A percentile compares a stretch with the other conserved stretches of the same genome.
Evolutionary conservation across 2,797 vertebrate genomes (phyloP).

Genomic region (Hydrolagus colliei): DNA sequence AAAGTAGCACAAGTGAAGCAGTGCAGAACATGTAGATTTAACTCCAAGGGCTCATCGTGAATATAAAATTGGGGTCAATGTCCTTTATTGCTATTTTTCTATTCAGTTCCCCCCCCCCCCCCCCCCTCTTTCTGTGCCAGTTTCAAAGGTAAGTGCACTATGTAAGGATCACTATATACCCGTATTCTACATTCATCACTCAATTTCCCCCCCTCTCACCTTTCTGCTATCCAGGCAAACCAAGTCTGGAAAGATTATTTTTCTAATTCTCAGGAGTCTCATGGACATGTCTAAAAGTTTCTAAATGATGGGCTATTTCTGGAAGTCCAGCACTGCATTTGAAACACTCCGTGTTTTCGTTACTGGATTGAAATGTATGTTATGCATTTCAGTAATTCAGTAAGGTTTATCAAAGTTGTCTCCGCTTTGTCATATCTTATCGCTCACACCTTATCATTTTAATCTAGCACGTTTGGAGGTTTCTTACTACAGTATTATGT

Average conservation of each 20-base stretch:
- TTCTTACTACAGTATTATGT: too few relatives aligned
- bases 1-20: not conserved
- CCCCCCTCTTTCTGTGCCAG: not conserved
- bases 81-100: not conserved
- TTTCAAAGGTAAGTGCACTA: not conserved
- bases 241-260: not conserved
- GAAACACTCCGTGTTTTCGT: not conserved
- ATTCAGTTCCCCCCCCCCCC: not conserved
- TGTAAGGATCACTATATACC: not conserved
- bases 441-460: too few relatives aligned
- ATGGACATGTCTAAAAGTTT: too few relatives aligned
- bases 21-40: not conserved
- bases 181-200: not conserved
- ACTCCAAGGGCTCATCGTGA: not conserved
- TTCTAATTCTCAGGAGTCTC: not conserved
- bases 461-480: too few relatives aligned
- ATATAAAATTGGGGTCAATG: not conserved
- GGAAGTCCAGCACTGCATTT: too few relatives aligned
- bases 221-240: not conserved
- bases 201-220: too few relatives aligned
- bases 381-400: not conserved
- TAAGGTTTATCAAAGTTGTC: too few relatives aligned
- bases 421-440: too few relatives aligned
- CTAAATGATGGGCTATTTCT: too few relatives aligned
- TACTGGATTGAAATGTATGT: not conserved